Evolutionary conservation across 2,888 invertebrate genomes (phyloP), one percentile per base, ranked within the genome.

Genomic region (Parnassius apollo): DNA sequence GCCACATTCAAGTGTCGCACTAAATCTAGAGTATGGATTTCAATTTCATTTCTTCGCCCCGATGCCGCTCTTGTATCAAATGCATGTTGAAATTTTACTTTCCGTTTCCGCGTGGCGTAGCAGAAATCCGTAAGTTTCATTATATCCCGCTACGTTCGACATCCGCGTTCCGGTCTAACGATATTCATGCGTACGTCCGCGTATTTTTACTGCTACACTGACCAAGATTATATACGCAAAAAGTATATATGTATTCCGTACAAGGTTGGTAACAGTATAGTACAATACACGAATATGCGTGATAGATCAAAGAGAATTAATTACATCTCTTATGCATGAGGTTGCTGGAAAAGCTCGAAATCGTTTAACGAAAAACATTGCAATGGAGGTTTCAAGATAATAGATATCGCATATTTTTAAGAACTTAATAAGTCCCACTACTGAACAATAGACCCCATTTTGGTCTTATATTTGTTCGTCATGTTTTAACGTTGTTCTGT

Each of bases 141-240:
- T 46, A 25, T 59, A 59, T 51, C 44, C 56, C 61, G 56, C 61
- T 55, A 55, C 49, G 50, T 50, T 57, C 46, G 46, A 52, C 46
- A 48, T 53, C 51, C 58, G 56, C 59, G 63, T 64, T 59, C 58
- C 56, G 63, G 56, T 64, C 59, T 52, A 52, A 48, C 55, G 50
- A 62, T 45, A 56, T 54, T 11, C 25, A 45, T 18, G 59, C 54
- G 55, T 59, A 42, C 42, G 57, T 22, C 59, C 59, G 59, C 63
- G 52, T 44, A 56, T 51, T 46, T 63, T 59, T 64, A 64, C 59
- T 57, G 63, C 59, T 64, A 59, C n/a, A 45, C 46, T 45, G 54
- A 49, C 54, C 57, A 58, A 55, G 57, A 62, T 59, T 59, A 55
- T 59, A 18, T 18, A 51, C 10, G 50, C 44, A 45, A 59, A 62